These are phyloP conservation scores for Melipona beecheii DNA, from an alignment of 2,888 invertebrate genomes.

Conservation along the genomic window DNA sequence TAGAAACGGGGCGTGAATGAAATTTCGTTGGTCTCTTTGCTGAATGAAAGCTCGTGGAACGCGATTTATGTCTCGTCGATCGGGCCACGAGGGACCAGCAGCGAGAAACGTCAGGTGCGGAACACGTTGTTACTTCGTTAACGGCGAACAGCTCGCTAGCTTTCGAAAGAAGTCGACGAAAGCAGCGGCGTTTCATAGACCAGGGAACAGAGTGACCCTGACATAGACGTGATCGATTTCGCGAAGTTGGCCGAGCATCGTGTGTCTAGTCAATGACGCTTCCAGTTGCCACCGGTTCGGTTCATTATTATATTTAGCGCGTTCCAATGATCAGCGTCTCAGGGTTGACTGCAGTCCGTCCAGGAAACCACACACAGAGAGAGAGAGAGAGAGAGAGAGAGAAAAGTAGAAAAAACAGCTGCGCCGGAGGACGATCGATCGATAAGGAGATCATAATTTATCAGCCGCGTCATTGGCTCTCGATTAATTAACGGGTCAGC, in stretches of 20 bases:
- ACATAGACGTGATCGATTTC: slow-evolving; percentile 61
- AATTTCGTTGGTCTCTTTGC: slow-evolving; percentile 1
- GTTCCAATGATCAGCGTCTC: slow-evolving; percentile 37
- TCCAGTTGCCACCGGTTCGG: slow-evolving; percentile 37
- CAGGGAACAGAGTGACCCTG: slow-evolving; percentile 44
- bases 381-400: no score
- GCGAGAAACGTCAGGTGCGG: slow-evolving; percentile 4
- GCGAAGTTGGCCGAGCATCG: slow-evolving; percentile 42
- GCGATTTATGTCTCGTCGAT: background rate
- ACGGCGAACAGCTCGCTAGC: slow-evolving; percentile 7
- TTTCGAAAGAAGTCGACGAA: slow-evolving; percentile 23
- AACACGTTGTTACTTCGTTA: slow-evolving; percentile 15
- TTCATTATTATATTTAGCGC: slow-evolving; percentile 52
- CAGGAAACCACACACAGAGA: background rate
- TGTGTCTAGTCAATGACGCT: slow-evolving; percentile 58
- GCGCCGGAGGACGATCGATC: slow-evolving; percentile 18
- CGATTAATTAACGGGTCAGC: slow-evolving; percentile 48
- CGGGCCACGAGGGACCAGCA: no score
- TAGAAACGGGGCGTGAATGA: slow-evolving; percentile 10
- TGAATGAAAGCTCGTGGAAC: background rate
- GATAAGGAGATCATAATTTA: slow-evolving; percentile 52
- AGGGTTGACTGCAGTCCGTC: slow-evolving; percentile 43
- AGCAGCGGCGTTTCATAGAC: slow-evolving; percentile 19
- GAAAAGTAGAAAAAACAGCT: background rate
- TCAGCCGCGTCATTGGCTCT: slow-evolving; percentile 41